Percentiles rank a stretch among this genome's conserved stretches.
Evolutionary conservation across 2,797 vertebrate species (phyloP).

Genomic region (Ctenopoma kingsleyae): DNA sequence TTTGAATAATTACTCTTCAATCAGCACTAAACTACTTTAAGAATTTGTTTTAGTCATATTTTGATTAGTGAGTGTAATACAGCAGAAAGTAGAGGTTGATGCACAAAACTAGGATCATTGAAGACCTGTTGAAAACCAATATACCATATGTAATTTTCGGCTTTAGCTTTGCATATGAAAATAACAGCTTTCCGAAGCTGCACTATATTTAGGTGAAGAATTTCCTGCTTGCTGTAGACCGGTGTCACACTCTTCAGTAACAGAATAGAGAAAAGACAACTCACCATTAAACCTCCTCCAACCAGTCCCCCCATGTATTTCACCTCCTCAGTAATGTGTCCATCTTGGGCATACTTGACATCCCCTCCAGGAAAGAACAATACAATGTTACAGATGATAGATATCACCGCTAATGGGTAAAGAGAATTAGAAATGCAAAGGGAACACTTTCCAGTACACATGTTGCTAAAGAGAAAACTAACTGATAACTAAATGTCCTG

Average conservation of each 20-base stretch:
- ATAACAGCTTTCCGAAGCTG: neutral
- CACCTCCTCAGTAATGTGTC: slow-evolving; percentile 83
- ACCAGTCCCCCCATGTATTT: slow-evolving; percentile 86
- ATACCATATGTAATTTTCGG: neutral
- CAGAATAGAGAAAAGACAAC: neutral
- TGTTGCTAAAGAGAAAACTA: slow-evolving; percentile 47
- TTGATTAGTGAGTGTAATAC: neutral
- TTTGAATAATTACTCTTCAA: neutral
- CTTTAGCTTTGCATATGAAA: neutral
- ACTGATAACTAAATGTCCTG: neutral
- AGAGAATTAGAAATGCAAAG: slow-evolving; percentile 76
- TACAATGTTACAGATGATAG: slow-evolving; percentile 85
- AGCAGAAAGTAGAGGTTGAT: neutral
- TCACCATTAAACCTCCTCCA: slow-evolving; percentile 86
- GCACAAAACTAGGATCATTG: neutral
- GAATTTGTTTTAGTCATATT: neutral
- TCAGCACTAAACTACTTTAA: neutral
- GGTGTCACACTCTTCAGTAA: neutral
- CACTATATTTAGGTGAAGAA: neutral
- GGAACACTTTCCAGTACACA: slow-evolving; percentile 87
- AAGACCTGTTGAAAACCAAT: neutral
- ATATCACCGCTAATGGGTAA: slow-evolving; percentile 80
- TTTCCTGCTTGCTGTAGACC: slow-evolving; percentile 2
- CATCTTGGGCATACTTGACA: slow-evolving; percentile 63
- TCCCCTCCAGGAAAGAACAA: slow-evolving; percentile 85